Percentiles rank a stretch among this genome's conserved stretches.
These are phyloP conservation scores for Eurosta solidaginis DNA, from an alignment of 1,140 invertebrate species.

Conservation along the genomic window DNA sequence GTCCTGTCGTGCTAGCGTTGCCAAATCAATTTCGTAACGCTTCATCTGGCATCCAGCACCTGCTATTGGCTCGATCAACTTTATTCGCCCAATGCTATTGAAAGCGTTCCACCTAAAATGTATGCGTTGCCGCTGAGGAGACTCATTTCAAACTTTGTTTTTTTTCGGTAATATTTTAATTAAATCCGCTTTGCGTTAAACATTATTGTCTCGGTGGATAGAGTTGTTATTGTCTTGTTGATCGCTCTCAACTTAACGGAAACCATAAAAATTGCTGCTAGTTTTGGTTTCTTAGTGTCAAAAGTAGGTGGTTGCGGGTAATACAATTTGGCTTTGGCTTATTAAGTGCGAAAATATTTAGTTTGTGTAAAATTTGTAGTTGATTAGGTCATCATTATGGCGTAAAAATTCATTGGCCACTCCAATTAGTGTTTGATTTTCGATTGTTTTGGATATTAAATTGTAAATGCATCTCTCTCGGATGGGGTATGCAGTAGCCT, in stretches of 20 bases:
- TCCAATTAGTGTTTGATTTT: too few species aligned
- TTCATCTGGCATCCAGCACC: not conserved
- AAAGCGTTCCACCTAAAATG: not conserved
- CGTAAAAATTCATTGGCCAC: not conserved
- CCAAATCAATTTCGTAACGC: conserved; percentile 2
- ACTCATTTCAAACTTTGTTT: not conserved
- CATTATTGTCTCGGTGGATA: not conserved
- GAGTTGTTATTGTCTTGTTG: not conserved
- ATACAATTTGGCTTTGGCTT: not conserved
- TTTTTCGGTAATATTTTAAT: not conserved
- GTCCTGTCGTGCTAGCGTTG: conserved; percentile 16
- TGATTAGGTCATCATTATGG: conserved; percentile 5
- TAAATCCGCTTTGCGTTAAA: conserved; percentile 7
- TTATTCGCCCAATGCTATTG: not conserved
- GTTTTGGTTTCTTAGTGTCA: not conserved
- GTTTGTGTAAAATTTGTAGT: not conserved
- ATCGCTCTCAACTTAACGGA: not conserved
- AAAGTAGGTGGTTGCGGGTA: not conserved
- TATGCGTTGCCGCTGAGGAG: not conserved
- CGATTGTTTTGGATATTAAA: too few species aligned
- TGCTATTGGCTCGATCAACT: not conserved
- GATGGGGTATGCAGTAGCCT: too few species aligned
- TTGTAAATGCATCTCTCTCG: too few species aligned
- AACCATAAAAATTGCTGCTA: not conserved
- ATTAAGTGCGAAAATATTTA: not conserved